Conservation (phyloP, 2,888 invertebrate genomes). For the Marronus borbonicus region DNA sequence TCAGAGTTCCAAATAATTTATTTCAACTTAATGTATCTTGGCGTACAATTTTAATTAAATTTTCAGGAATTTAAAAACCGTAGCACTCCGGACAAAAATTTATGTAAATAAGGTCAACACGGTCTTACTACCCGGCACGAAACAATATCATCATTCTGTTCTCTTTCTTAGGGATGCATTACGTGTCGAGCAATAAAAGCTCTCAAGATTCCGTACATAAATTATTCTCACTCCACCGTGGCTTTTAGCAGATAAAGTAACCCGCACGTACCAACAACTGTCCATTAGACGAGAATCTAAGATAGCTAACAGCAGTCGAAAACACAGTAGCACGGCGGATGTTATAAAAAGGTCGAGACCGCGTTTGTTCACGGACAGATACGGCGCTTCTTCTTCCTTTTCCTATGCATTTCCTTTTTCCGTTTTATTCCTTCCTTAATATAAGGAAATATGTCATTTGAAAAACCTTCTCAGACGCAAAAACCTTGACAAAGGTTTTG, state of each 20-base stretch:
- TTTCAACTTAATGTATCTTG: not conserved
- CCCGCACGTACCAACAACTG: conserved; percentile 59
- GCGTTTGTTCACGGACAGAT: conserved; percentile 17
- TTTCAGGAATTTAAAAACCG: conserved; percentile 9
- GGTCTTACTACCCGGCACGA: not conserved
- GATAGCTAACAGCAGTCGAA: conserved; percentile 58
- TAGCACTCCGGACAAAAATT: conserved; percentile 14
- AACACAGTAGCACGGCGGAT: conserved; percentile 52
- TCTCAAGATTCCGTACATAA: conserved; percentile 44
- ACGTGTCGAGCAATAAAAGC: conserved; percentile 41
- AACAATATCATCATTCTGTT: conserved; percentile 21
- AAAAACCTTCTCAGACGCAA: conserved; percentile 10
- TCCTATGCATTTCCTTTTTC: conserved; percentile 21
- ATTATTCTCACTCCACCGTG: conserved; percentile 55
- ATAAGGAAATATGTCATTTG: conserved; percentile 35
- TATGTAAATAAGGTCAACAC: conserved; percentile 33
- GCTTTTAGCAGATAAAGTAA: conserved; percentile 60
- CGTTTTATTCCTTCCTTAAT: conserved; percentile 29
- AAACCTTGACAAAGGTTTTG: conserved; percentile 26
- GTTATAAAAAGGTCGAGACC: conserved; percentile 33
- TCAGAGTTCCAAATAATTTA: not conserved
- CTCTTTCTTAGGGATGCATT: conserved; percentile 28
- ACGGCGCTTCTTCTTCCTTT: not conserved
- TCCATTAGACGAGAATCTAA: conserved; percentile 60
- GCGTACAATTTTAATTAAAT: conserved; percentile 15